phyloP scores from a whole-genome alignment of 2,888 invertebrate genomes.

The Pilophorus perplexus region DNA sequence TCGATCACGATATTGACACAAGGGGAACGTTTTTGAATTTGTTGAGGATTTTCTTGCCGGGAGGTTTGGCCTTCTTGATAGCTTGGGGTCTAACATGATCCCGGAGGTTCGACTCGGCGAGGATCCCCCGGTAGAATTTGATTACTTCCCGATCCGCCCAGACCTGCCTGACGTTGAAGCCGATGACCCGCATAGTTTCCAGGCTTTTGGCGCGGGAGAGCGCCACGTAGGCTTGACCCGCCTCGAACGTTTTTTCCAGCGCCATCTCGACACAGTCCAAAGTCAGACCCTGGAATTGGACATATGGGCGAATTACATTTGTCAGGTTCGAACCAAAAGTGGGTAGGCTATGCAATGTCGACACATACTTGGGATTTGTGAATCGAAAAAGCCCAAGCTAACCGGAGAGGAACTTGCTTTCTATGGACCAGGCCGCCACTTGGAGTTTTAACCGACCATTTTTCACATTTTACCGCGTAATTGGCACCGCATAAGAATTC shows the following conservation, averaged over 20 bases:
- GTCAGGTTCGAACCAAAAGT: too few species aligned
- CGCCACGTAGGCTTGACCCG: conserved; percentile 95
- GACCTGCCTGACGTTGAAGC: conserved; percentile 81
- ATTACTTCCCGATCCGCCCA: conserved; percentile 84
- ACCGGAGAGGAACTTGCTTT: conserved; percentile 78
- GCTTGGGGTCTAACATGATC: conserved; percentile 13
- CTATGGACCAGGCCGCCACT: conserved; percentile 57
- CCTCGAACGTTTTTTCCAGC: conserved; percentile 77
- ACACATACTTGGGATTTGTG: conserved; percentile 77
- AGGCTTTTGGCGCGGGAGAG: conserved; percentile 87
- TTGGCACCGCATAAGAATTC: conserved; percentile 63
- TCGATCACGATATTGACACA: conserved; percentile 33
- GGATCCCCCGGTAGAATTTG: conserved; percentile 67
- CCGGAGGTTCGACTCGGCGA: background rate
- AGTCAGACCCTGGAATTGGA: conserved; percentile 80
- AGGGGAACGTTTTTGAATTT: conserved; percentile 29
- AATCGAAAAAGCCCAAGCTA: conserved; percentile 97
- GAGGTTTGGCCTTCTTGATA: background rate
- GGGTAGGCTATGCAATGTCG: too few species aligned
- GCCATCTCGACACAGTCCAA: conserved; percentile 95
- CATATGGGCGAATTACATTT: too few species aligned
- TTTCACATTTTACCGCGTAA: conserved; percentile 70
- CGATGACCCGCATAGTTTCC: conserved; percentile 77
- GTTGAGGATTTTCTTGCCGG: background rate
- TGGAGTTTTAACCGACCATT: conserved; percentile 74